These are phyloP conservation scores for Panthera leo DNA, from an alignment of 2,113 vertebrate species.

Conservation along the genomic window DNA sequence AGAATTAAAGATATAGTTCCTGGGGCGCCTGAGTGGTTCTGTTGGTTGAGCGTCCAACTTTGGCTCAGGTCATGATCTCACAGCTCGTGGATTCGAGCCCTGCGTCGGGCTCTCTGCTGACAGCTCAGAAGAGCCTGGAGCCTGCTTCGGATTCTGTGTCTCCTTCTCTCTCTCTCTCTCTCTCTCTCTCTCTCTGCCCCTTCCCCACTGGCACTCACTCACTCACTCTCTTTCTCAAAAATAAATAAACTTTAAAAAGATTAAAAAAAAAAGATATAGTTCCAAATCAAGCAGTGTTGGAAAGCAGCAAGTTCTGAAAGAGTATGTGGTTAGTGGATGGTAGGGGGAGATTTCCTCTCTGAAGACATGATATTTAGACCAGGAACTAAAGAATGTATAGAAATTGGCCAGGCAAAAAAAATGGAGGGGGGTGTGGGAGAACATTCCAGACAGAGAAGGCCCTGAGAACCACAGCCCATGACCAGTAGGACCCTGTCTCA, in stretches of 20 bases:
- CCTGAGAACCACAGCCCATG: not conserved
- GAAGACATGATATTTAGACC: not conserved
- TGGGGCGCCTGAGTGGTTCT: too few relatives aligned
- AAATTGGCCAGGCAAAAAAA: not conserved
- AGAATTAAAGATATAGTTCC: not conserved
- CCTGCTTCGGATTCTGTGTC: too few relatives aligned
- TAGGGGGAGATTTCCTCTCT: not conserved
- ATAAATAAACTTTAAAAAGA: too few relatives aligned
- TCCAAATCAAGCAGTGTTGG: not conserved
- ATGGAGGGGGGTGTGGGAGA: not conserved
- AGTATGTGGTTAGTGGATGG: not conserved
- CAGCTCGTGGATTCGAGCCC: too few relatives aligned
- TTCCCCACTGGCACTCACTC: too few relatives aligned
- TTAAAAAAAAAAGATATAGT: not conserved
- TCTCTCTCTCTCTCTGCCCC: too few relatives aligned
- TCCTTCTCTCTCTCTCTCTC: too few relatives aligned
- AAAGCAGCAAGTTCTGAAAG: not conserved
- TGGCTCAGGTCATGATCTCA: too few relatives aligned
- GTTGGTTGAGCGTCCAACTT: too few relatives aligned
- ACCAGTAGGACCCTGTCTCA: not conserved
- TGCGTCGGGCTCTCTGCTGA: too few relatives aligned
- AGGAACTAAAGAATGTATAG: not conserved
- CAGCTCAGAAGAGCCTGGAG: too few relatives aligned
- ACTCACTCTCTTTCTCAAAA: too few relatives aligned
- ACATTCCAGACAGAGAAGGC: not conserved